Evolutionary conservation across 2,888 invertebrate species (phyloP), one percentile per base, ranked within the genome.

Genomic region (Hypomecis punctinalis): DNA sequence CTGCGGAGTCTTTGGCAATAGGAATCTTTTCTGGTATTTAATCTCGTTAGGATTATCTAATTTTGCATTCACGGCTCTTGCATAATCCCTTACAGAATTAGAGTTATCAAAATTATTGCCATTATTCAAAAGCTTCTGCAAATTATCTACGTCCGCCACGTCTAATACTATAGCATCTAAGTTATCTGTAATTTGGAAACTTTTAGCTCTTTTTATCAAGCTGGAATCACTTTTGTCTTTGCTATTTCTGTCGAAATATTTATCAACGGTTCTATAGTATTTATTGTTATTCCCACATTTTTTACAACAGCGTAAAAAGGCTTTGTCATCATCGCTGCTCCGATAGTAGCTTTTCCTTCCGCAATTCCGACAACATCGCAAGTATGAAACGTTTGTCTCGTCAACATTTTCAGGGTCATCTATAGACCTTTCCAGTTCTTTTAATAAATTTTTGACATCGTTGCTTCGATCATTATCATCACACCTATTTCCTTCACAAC

Each of bases 131-230:
- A 10, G 80, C 10, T 57, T 47, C 10, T 63, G 23, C 42, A 65
- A 61, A 5, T 64, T 62, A 7, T 75, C 71, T 48, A 77, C 63
- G 42, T 81, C 69, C 0, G 76, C 64, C 6, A 78, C 35, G 46
- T 80, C 77, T 0, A 86, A 59, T n/a, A 86, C 74, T 35, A 84
- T 68, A 2, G 81, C 79, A 43, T 84, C 82, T 56, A 83, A 57
- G 13, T 84, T 70, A 9, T 82, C 70, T 48, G 69, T 78, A 11
- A 83, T 46, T 71, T 76, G 75, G 35, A 76, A 74, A 60, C 54
- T 23, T 49, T 37, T 53, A 23, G 58, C 53, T 51, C 42, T 52
- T 5, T 45, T 59, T 2, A 67, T 48, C 58, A 37, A n/a, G 23
- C 33, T 61, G 33, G 33, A 4, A 11, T 66, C 46, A 10, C 35